These are phyloP conservation scores for Pantherophis vulpinus DNA, from an alignment of 2,797 vertebrate species.

Conservation along the genomic window DNA sequence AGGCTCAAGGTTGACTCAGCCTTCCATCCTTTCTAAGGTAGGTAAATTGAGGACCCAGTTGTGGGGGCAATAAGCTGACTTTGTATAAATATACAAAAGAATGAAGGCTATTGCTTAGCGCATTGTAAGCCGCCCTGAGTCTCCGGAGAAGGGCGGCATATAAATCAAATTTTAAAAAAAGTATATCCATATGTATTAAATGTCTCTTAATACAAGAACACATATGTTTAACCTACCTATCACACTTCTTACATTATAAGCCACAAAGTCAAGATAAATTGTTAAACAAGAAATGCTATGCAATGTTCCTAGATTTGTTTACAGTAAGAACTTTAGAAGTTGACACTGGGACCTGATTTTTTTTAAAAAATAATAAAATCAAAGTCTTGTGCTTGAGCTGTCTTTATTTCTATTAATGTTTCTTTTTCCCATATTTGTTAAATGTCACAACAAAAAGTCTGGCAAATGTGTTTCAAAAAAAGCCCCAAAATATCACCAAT, in stretches of 20 bases:
- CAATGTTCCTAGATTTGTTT: neutral
- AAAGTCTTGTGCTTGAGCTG: neutral
- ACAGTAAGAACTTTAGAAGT: conserved; percentile 19
- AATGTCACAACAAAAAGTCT: conserved; percentile 20
- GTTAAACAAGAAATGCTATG: neutral
- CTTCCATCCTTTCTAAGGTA: too few species aligned
- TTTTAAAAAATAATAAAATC: neutral
- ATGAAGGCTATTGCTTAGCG: too few species aligned
- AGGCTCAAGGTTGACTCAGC: too few species aligned
- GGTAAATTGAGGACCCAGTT: too few species aligned
- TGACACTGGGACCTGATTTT: neutral
- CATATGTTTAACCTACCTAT: neutral
- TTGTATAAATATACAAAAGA: too few species aligned
- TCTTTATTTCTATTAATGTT: conserved; percentile 21
- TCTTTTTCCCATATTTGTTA: conserved; percentile 25
- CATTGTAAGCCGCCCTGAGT: too few species aligned
- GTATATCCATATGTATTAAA: neutral
- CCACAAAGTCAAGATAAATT: neutral
- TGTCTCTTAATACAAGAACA: neutral
- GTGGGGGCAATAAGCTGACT: too few species aligned
- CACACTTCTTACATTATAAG: neutral
- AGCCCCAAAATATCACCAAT: conserved; percentile 6
- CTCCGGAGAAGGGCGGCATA: too few species aligned
- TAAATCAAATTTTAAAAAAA: too few species aligned
- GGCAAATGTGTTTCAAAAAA: conserved; percentile 7